Conservation (phyloP, 2,113 vertebrate genomes). For the Serilophus lunatus region DNA sequence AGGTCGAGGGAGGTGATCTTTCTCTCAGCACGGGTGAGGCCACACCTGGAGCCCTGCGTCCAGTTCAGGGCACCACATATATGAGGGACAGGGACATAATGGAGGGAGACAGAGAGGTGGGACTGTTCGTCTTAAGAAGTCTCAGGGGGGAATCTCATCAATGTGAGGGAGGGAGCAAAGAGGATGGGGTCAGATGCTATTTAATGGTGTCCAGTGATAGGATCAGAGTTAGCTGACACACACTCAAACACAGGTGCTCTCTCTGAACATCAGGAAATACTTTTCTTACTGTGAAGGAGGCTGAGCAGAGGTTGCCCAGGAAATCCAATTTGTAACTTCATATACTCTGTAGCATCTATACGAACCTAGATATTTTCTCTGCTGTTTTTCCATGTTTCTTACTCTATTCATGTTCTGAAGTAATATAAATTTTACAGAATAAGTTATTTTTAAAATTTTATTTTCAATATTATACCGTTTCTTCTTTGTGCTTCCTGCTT, state of each 20-base stretch:
- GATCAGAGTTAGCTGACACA: not conserved
- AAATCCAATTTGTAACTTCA: not conserved
- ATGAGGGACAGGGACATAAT: not conserved
- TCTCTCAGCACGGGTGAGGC: not conserved
- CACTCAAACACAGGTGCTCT: not conserved
- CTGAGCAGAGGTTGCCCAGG: not conserved
- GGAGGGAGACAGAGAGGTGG: not conserved
- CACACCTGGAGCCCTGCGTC: not conserved
- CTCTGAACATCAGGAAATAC: not conserved
- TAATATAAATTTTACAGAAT: not conserved
- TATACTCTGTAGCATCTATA: not conserved
- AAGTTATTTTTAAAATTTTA: rapidly evolving
- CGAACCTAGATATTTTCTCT: not conserved
- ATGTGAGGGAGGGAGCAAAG: not conserved
- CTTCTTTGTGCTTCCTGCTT: not conserved
- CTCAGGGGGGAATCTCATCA: not conserved
- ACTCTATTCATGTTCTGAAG: not conserved
- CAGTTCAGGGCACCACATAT: not conserved
- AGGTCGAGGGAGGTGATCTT: not conserved
- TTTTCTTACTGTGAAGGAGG: not conserved
- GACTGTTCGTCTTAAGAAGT: not conserved
- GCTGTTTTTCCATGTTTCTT: not conserved
- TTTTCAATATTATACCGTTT: not conserved
- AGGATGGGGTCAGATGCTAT: not conserved
- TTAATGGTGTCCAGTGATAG: not conserved